Base-by-base conservation (phyloP, 2,113 vertebrate genomes). In the Malurus alboscapulatus region DNA sequence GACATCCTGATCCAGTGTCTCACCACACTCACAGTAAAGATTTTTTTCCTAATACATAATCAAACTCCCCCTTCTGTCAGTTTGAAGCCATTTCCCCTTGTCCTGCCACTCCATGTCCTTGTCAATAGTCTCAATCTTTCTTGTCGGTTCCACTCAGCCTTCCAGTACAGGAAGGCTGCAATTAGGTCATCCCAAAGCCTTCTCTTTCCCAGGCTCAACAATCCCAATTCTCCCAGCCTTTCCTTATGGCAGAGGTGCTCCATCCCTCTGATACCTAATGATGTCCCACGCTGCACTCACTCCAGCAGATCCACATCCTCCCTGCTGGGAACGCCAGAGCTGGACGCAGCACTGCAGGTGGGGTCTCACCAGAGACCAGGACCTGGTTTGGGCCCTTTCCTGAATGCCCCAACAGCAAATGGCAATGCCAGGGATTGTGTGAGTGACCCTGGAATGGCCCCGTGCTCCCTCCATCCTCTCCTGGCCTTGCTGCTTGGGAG, bases 331-430 rank as follows among this genome's bases (percentile, higher is more conserved):
- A 10, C 16, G 27, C 32, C 38, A 45, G 53, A 24, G n/a, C 61
- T 67, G 68, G 38, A n/a, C 4, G 17, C 47, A 77, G 63, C n/a
- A 16, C 55, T 54, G 47, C 38, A 74, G 38, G 38, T 38, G 27
- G 9, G 11, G 8, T 53, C n/a, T 67, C 53, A 66, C 18, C 38
- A 38, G 61, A 66, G 22, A 45, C 5, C 53, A 59, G 20, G 6
- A 29, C 11, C 29, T 27, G 40, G 8, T 47, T 20, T 79, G 29
- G 48, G 75, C 55, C 53, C 54, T 48, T 68, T 65, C 30, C 22
- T 4, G 21, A 45, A 27, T 2, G 38, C 14, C 38, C 78, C 1
- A 0, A 10, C 30, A 63, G 44, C 0, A 2, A 68, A 7, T 3
- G 6, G 68, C 0, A 0, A 48, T 17, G 38, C 2, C 7, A n/a